Conservation (phyloP, 2,888 invertebrate genomes). For the Lasiommata megera region DNA sequence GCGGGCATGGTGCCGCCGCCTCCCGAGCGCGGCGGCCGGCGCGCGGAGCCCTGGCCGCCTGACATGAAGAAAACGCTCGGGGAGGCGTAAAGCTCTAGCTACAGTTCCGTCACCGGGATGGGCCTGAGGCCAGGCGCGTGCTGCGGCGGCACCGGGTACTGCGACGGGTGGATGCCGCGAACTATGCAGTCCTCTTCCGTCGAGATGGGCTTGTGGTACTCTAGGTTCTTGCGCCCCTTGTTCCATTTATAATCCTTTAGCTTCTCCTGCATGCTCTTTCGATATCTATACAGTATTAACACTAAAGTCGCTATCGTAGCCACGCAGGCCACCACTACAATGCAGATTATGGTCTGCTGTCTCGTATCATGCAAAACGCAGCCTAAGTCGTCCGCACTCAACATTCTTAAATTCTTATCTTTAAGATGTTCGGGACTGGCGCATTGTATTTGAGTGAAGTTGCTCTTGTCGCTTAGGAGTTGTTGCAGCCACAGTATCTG, state of each 20-base stretch:
- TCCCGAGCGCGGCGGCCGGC: conserved; percentile 75
- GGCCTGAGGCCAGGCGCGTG: conserved; percentile 81
- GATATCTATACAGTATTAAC: conserved; percentile 88
- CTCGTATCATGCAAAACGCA: conserved; percentile 90
- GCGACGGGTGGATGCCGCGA: conserved; percentile 82
- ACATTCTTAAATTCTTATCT: conserved; percentile 84
- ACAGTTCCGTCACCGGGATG: conserved; percentile 95
- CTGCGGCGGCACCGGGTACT: conserved; percentile 75
- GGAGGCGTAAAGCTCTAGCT: conserved; percentile 97
- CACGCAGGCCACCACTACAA: conserved; percentile 87
- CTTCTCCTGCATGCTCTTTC: conserved; percentile 89
- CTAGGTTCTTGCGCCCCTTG: conserved; percentile 90
- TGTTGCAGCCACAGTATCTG: conserved; percentile 90
- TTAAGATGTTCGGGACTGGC: conserved; percentile 87
- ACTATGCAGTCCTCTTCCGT: conserved; percentile 91
- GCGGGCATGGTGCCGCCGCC: conserved; percentile 84
- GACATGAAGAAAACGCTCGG: conserved; percentile 90
- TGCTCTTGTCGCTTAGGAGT: conserved; percentile 84
- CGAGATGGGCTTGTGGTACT: conserved; percentile 94
- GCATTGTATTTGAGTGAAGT: conserved; percentile 87
- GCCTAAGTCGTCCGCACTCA: conserved; percentile 89
- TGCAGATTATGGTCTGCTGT: conserved; percentile 90
- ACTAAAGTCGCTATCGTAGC: conserved; percentile 87
- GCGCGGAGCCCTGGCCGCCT: conserved; percentile 77
- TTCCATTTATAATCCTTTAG: conserved; percentile 92